Evolutionary conservation across 30 jellyfish, hydroid and myxozoan genomes (phyloP).

Genomic region (Hydractinia symbiolongicarpus): DNA sequence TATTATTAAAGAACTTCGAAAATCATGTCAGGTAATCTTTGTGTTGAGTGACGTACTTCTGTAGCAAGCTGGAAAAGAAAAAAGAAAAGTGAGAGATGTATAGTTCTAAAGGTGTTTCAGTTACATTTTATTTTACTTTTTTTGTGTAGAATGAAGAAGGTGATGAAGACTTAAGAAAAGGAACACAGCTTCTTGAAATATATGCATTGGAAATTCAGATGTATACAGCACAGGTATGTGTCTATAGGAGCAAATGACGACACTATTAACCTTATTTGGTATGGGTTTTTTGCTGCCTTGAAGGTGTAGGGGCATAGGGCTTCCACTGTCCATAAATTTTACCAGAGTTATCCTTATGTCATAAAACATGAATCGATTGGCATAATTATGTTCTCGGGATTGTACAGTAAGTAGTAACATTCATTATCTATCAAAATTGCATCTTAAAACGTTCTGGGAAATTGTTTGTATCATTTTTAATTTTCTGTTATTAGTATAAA

Average conservation of each 20-base stretch:
- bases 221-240: constrained; percentile 91
- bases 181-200: constrained; percentile 84
- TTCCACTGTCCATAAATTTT: no score
- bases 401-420: neutral
- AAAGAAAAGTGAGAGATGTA: no score
- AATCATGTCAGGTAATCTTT: constrained; percentile 72
- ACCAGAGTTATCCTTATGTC: neutral
- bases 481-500: no score
- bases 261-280: neutral
- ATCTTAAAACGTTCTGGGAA: no score
- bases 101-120: no score
- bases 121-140: neutral
- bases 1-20: constrained; percentile 65
- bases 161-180: constrained; percentile 87
- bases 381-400: neutral
- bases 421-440: no score
- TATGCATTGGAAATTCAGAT: constrained; percentile 92
- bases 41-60: no score
- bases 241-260: neutral
- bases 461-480: no score
- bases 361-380: neutral
- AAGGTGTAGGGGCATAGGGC: no score
- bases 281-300: no score
- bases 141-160: constrained; percentile 63
- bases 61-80: no score